Percentiles rank a stretch among this genome's conserved stretches.
These are phyloP conservation scores for Scarus forsteni DNA, from an alignment of 2,797 vertebrate species.

Conservation along the genomic window DNA sequence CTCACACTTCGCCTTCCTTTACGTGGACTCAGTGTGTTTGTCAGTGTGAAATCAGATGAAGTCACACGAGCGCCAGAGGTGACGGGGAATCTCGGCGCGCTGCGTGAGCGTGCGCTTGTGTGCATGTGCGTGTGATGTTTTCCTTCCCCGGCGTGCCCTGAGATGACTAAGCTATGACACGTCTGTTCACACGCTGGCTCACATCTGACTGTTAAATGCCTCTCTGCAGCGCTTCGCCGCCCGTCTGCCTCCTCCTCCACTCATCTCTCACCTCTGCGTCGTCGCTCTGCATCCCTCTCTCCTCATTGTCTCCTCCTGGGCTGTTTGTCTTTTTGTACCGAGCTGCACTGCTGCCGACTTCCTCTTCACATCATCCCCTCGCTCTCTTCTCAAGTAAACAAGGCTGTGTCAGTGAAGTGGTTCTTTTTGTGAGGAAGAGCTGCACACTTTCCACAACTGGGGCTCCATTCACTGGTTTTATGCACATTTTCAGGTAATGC, in stretches of 20 bases:
- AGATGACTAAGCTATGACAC: conserved; percentile 34
- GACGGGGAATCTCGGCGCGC: conserved; percentile 14
- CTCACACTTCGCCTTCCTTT: conserved; percentile 6
- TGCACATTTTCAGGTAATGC: too few relatives aligned
- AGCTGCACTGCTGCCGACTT: conserved; percentile 8
- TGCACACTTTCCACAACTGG: neutral
- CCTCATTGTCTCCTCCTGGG: neutral
- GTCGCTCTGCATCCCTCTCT: neutral
- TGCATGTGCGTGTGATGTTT: conserved; percentile 8
- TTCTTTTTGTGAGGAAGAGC: neutral
- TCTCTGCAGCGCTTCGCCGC: conserved; percentile 18
- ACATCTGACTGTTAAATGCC: conserved; percentile 22
- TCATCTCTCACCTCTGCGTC: conserved; percentile 15
- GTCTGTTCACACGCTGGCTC: conserved; percentile 16
- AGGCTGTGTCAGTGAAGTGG: neutral
- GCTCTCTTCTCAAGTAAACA: conserved; percentile 9
- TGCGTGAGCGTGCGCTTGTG: conserved; percentile 13
- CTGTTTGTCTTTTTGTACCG: neutral
- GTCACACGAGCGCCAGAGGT: conserved; percentile 24
- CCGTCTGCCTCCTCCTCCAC: conserved; percentile 4
- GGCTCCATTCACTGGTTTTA: too few relatives aligned
- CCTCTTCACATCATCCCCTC: conserved; percentile 5
- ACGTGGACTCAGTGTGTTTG: conserved; percentile 15
- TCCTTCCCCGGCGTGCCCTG: conserved; percentile 8
- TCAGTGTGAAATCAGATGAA: conserved; percentile 36